Conservation (phyloP, 2,888 invertebrate species). For the Pristionchus mayeri region DNA sequence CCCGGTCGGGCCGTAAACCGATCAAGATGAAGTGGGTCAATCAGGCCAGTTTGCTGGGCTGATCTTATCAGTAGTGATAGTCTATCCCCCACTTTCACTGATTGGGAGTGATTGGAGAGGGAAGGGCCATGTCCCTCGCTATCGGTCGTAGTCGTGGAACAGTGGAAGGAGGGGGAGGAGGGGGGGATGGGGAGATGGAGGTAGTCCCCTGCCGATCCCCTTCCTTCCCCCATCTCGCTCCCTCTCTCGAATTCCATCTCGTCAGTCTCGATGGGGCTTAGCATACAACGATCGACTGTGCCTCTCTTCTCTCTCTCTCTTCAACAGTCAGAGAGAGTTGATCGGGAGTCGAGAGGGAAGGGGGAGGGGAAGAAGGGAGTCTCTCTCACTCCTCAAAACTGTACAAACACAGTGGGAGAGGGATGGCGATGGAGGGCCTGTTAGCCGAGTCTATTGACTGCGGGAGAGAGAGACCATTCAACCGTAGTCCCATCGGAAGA, state of each 20-base stretch:
- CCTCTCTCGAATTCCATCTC: background rate
- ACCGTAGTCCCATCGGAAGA: background rate
- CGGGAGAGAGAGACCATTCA: background rate
- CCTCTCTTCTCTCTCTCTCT: conserved; percentile 11
- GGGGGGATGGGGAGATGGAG: background rate
- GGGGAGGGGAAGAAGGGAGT: conserved; percentile 3
- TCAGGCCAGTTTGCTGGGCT: conserved; percentile 35
- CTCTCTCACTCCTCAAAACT: conserved; percentile 42
- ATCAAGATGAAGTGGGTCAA: background rate
- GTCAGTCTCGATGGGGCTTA: conserved; percentile 32
- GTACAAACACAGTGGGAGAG: conserved; percentile 34
- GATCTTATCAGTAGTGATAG: conserved; percentile 43
- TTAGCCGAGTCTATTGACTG: conserved; percentile 39
- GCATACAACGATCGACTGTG: conserved; percentile 38
- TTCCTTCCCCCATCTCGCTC: background rate
- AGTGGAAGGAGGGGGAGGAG: background rate
- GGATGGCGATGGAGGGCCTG: conserved; percentile 31
- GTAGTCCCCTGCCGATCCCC: background rate
- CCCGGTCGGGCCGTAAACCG: background rate
- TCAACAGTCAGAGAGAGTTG: background rate
- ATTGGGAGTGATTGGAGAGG: background rate
- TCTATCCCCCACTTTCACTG: conserved; percentile 39
- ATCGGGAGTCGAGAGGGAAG: conserved; percentile 6
- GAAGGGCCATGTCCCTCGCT: background rate
- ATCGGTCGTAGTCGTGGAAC: background rate